Evolutionary conservation across 2,113 vertebrate genomes (phyloP).

Genomic region (Chinchilla lanigera): DNA sequence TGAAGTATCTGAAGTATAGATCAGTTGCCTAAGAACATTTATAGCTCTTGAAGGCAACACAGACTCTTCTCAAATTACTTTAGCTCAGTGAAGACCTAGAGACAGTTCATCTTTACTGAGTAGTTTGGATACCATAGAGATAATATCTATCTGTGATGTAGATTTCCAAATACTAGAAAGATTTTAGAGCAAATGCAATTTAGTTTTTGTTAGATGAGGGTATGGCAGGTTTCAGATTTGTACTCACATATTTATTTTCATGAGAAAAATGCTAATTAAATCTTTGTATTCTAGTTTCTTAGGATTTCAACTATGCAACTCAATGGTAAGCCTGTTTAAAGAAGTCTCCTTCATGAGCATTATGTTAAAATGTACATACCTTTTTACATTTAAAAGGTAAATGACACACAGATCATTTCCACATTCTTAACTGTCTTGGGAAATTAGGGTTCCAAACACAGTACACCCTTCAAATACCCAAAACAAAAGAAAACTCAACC

Average conservation of each 20-base stretch:
- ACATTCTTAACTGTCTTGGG: neutral
- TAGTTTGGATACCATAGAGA: neutral
- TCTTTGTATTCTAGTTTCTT: conserved; percentile 3
- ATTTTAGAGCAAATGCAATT: neutral
- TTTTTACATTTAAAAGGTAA: neutral
- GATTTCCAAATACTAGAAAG: neutral
- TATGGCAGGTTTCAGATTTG: neutral
- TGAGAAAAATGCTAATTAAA: neutral
- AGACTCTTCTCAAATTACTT: neutral
- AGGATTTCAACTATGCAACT: neutral
- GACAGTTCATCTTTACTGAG: neutral
- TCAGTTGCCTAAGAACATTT: neutral
- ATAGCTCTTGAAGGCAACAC: neutral
- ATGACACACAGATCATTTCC: neutral
- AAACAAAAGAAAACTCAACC: neutral
- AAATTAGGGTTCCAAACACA: neutral
- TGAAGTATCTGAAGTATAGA: neutral
- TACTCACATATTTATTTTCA: neutral
- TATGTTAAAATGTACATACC: neutral
- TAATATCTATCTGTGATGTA: neutral
- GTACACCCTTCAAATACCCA: neutral
- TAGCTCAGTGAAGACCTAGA: neutral
- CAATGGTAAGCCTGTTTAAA: neutral
- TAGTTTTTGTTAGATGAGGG: neutral
- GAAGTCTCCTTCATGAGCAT: neutral